Evolutionary conservation across 2,888 invertebrate genomes (phyloP), one percentile per base, ranked within the genome.

Genomic region (Eristalis arbustorum): DNA sequence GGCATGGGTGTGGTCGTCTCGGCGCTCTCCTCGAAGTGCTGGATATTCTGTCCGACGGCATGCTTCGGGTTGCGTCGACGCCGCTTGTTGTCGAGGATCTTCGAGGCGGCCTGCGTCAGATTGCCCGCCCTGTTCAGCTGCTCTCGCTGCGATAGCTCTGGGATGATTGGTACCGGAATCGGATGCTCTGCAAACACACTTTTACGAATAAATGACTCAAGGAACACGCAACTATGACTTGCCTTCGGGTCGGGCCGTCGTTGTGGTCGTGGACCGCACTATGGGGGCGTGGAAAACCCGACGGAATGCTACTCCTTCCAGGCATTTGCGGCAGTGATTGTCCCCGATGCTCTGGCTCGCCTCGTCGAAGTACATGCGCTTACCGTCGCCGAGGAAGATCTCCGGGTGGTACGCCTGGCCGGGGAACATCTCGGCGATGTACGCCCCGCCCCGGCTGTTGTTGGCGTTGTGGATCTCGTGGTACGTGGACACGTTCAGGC

Each of bases 351-450:
- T 88, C 56, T 90, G 89, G 28, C 88, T 81, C 4, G 84, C 90
- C 11, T 88, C 88, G 49, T 91, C 90, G 31, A 89, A 90, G 18
- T 89, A 89, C 77, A 91, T 92, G 31, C 92, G 90, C 66, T 89
- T 93, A 0, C 95, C 95, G 90, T 97, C 97, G 0, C 97, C 97
- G 88, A 97, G 93, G 89, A 96, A 95, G 40, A 97, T 93, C 90
- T 96, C 96, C 0, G 95, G 93, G 56, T 95, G 94, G 4, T 94
- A 93, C 3, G 95, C 93, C 42, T 95, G 94, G 89, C 96, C 95
- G 90, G 96, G 95, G 90, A 98, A 96, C 93, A 96, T 95, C 93
- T 98, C 98, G 0, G 97, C 97, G 66, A 98, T 94, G 91, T 98
- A 98, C 1, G 97, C 97, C 3, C 96, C 97, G 1, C 94, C 94